Conservation (phyloP, 1,140 invertebrate genomes). For the Ganaspis sp. region DNA sequence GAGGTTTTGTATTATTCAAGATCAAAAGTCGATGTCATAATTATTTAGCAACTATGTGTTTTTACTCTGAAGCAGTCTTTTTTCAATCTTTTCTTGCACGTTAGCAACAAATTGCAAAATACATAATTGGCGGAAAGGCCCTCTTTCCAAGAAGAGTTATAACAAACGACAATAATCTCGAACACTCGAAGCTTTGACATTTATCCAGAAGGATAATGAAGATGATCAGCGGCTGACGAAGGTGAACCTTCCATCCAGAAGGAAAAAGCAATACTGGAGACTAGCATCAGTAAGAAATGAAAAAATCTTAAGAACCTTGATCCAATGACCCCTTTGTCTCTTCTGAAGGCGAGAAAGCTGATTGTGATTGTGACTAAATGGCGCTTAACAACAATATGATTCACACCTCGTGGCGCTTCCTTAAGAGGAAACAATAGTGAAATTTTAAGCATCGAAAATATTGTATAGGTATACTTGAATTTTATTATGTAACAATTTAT, state of each 20-base stretch:
- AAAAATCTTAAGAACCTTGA: conserved; percentile 45
- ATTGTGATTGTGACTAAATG: neutral
- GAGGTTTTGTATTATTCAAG: neutral
- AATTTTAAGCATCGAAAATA: too few relatives aligned
- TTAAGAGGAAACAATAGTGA: too few relatives aligned
- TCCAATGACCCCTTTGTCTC: conserved; percentile 44
- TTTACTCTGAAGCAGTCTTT: neutral
- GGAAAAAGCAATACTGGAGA: neutral
- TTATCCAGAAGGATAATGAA: conserved; percentile 21
- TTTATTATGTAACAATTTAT: too few relatives aligned
- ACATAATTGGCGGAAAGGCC: conserved; percentile 25
- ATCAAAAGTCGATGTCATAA: neutral
- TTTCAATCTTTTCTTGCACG: neutral
- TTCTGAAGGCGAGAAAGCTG: neutral
- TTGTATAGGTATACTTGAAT: neutral
- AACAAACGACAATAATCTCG: conserved; percentile 14
- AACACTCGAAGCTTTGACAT: conserved; percentile 32
- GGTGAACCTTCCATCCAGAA: neutral
- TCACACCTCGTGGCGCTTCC: neutral
- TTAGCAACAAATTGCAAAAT: conserved; percentile 16
- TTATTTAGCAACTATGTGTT: neutral
- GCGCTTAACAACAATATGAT: neutral
- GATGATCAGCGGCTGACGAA: neutral
- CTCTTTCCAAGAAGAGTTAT: conserved; percentile 15
- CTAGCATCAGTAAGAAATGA: conserved; percentile 26